These are phyloP conservation scores for Ispidina picta DNA, from an alignment of 2,797 vertebrate genomes.

Conservation along the genomic window DNA sequence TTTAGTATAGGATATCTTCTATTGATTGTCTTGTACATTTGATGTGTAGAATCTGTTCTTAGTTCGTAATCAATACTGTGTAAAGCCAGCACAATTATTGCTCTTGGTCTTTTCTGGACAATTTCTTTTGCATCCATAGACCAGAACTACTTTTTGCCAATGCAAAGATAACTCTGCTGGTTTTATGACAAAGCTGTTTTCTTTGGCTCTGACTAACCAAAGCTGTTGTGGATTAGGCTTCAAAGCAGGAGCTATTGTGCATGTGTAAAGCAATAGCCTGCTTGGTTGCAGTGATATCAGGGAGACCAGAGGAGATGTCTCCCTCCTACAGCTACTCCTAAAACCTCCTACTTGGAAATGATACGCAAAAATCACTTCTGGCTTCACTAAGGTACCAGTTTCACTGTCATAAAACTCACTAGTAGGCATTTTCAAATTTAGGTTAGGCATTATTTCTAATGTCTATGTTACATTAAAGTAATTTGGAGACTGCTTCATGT, in stretches of 20 bases:
- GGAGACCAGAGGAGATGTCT: neutral
- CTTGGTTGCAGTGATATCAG: neutral
- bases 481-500: neutral
- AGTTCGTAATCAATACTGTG: neutral
- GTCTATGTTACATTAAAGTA: neutral
- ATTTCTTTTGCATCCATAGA: neutral
- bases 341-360: neutral
- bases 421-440: neutral
- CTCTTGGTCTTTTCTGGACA: neutral
- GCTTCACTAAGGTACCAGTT: neutral
- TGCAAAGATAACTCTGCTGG: neutral
- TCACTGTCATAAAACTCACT: neutral
- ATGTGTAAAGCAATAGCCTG: neutral
- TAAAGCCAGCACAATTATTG: neutral
- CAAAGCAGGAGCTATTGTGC: neutral
- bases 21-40: neutral
- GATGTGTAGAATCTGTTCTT: neutral
- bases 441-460: neutral
- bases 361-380: neutral
- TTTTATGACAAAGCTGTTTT: neutral
- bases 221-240: neutral
- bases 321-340: neutral
- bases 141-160: neutral
- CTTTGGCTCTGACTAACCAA: neutral
- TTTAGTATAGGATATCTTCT: neutral